Base-by-base conservation (phyloP, 2,113 vertebrate species). In the Dascyllus trimaculatus region DNA sequence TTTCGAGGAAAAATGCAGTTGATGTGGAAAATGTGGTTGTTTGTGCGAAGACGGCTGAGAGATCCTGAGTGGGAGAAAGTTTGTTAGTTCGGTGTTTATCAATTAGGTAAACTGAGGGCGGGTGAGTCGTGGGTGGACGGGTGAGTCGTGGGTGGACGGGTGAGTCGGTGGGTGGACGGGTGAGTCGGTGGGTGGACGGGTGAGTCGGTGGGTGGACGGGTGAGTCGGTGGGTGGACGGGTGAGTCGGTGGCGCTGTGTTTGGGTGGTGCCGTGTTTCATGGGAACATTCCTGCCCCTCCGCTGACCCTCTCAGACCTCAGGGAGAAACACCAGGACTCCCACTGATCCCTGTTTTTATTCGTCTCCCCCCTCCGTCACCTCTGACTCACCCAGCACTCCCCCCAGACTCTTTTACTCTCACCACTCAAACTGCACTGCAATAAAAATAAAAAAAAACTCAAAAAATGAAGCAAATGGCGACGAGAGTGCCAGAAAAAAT, bases 221-320 rank as follows among this genome's bases (percentile, higher is more conserved):
- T 29, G 26, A 29, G 26, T 29, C 26, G 3, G 32, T 6, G 32
- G 32, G 7, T 5, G 32, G 6, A 8, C 1, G 7, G 32, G 32
- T 32, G 32, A 32, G 32, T 32, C 32, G 1, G 32, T 9, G 29
- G n/a, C n/a, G n/a, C 6, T 29, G 29, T 29, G 29, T 29, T 4
- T 24, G 21, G 15, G 25, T 61, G 60, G 89, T 87, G 88, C 85
- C 84, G 29, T 3, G 57, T 91, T 93, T 89, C 89, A 86, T 94
- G 91, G 85, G 93, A 93, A 93, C 84, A 93, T 94, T 93, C 89
- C 82, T 92, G 90, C 71, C 82, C 88, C 86, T 48, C 45, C 72
- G n/a, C 29, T 85, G 85, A 92, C 88, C 87, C 72, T 21, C 43
- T 48, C 60, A 75, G 58, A 71, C 75, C 82, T 56, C 40, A 15